Base-by-base conservation (phyloP, 1,140 invertebrate species). In the Linepithema humile region DNA sequence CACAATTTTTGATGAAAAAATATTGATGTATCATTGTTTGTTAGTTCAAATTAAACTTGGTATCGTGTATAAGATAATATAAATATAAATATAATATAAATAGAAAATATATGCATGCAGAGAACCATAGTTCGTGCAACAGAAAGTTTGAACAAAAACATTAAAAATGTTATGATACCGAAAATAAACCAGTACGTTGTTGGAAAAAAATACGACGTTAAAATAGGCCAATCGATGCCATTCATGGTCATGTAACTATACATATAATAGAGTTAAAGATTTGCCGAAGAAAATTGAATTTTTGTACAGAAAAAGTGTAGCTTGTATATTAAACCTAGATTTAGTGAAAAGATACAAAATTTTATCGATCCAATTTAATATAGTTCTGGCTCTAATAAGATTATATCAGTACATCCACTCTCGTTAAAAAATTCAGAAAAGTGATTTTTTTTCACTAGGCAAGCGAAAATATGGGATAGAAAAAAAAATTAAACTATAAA, bases 341-440 rank as follows among this genome's bases (percentile, higher is more conserved):
- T 38, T 72, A 38, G n/a, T n/a, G 40, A 57, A 57, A 38, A 35
- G n/a, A 60, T 3, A 60, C 15, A 45, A 2, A 20, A 35, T 40
- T 40, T 59, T 70, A 50, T n/a, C n/a, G n/a, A n/a, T n/a, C n/a
- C n/a, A n/a, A n/a, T n/a, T n/a, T n/a, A n/a, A n/a, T 73, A 73
- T n/a, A 57, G 2, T 38, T 59, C 20, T 59, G 9, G 9, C 6
- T 10, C 26, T 32, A 29, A 9, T 10, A 9, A 43, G 26, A 74
- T 26, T 60, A 17, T 72, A 55, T 38, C 20, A 23, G 32, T 35
- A 40, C 67, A 69, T 50, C 35, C 40, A 9, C 38, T 43, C 53
- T 74, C 26, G 35, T 60, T 74, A 40, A 69, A 65, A 26, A 77
- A 77, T 77, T 12, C 12, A 53, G 45, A 77, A 50, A 75, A 48